These are phyloP conservation scores for Notothenia coriiceps DNA, from an alignment of 2,113 vertebrate species.

Conservation along the genomic window DNA sequence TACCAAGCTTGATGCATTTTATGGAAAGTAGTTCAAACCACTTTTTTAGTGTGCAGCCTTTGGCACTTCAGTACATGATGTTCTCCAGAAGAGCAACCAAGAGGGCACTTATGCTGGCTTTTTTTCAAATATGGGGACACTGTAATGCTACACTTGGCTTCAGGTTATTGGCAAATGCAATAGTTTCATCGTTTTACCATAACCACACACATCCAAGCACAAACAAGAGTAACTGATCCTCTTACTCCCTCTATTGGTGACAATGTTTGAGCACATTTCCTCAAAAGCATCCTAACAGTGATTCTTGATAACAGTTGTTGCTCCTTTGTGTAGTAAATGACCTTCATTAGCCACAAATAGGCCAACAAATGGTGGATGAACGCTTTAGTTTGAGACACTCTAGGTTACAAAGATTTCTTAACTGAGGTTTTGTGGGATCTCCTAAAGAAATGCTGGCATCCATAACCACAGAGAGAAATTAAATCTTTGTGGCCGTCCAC, in stretches of 20 bases:
- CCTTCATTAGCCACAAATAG: background rate
- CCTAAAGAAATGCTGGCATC: background rate
- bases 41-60: background rate
- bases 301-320: background rate
- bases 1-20: background rate
- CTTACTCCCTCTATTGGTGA: conserved; percentile 68
- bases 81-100: background rate
- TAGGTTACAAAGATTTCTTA: background rate
- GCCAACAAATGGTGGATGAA: background rate
- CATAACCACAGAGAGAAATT: background rate
- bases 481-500: conserved; percentile 18
- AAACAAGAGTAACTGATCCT: conserved; percentile 5
- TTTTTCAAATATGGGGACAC: background rate
- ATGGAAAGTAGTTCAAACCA: background rate
- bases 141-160: background rate
- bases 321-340: background rate
- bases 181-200: background rate
- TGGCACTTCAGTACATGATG: background rate
- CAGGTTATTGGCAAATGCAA: background rate
- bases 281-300: background rate
- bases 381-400: background rate
- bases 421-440: background rate
- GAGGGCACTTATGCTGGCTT: background rate
- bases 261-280: background rate
- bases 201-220: background rate